Conservation (phyloP, 92 coral and sea anemone genomes). For the Nematostella vectensis region DNA sequence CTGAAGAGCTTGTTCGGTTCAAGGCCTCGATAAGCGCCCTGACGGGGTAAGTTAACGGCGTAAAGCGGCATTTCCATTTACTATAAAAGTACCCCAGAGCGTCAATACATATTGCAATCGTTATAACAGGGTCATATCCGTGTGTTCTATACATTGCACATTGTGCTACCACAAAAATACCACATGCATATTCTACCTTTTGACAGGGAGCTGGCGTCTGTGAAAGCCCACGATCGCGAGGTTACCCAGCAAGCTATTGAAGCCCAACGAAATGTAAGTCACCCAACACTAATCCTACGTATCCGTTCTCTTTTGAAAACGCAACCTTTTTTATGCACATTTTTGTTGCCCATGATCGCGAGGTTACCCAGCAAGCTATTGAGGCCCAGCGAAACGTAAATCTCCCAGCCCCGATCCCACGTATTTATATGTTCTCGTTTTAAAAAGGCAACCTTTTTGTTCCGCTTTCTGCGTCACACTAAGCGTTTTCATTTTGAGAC, state of each 20-base stretch:
- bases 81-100: background rate
- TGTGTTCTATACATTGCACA: background rate
- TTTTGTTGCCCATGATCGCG: slow-evolving; percentile 69
- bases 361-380: slow-evolving; percentile 89
- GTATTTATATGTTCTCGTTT: too few relatives aligned
- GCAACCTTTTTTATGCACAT: background rate
- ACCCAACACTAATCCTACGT: too few relatives aligned
- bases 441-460: too few relatives aligned
- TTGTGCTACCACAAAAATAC: background rate
- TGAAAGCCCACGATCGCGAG: slow-evolving; percentile 90
- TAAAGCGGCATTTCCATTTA: too few relatives aligned
- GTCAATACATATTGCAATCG: background rate
- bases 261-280: slow-evolving; percentile 66
- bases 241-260: slow-evolving; percentile 88
- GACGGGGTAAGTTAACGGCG: slow-evolving; percentile 69
- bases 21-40: slow-evolving; percentile 82
- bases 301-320: too few relatives aligned
- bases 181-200: background rate
- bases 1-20: slow-evolving; percentile 92
- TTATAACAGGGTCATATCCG: too few relatives aligned
- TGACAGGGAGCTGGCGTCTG: slow-evolving; percentile 73
- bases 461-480: too few relatives aligned
- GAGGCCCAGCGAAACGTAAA: slow-evolving; percentile 71
- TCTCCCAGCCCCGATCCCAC: too few relatives aligned
- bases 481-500: too few relatives aligned